Evolutionary conservation across 2,113 vertebrate genomes (phyloP).

Genomic region (Siphamia tubifer): DNA sequence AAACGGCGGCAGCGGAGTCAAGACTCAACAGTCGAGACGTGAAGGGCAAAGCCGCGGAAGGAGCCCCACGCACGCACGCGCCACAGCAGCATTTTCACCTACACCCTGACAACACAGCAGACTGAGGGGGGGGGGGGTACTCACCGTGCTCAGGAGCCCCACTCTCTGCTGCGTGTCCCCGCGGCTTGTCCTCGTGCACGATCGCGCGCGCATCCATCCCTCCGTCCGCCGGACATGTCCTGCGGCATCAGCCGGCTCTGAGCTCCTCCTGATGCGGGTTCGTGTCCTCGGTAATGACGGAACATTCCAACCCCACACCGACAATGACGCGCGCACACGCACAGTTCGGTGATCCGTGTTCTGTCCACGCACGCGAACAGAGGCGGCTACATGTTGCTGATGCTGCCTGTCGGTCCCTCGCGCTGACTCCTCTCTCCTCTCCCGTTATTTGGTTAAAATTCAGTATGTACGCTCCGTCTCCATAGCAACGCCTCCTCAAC

Average conservation of each 20-base stretch:
- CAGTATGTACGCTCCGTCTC: slow-evolving; percentile 83
- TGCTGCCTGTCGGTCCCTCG: slow-evolving; percentile 61
- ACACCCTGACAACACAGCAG: slow-evolving; percentile 11
- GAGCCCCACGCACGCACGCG: too few species aligned
- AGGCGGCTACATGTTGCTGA: slow-evolving; percentile 83
- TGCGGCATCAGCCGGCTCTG: slow-evolving; percentile 56
- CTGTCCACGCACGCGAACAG: too few species aligned
- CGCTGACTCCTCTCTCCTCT: slow-evolving; percentile 63
- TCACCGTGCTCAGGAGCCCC: slow-evolving; percentile 74
- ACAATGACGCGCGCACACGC: slow-evolving; percentile 27
- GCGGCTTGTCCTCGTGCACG: slow-evolving; percentile 54
- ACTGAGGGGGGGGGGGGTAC: too few species aligned
- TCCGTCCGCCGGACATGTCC: slow-evolving; percentile 72
- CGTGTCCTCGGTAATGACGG: slow-evolving; percentile 54
- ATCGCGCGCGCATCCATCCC: slow-evolving; percentile 67
- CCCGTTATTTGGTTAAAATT: slow-evolving; percentile 81
- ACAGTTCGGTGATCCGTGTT: too few species aligned
- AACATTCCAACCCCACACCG: slow-evolving; percentile 27
- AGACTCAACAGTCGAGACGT: slow-evolving; percentile 46
- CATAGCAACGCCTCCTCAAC: slow-evolving; percentile 77
- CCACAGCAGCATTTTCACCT: slow-evolving; percentile 64
- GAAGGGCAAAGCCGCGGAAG: slow-evolving; percentile 76
- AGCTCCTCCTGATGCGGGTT: too few species aligned
- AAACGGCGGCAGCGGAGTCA: too few species aligned
- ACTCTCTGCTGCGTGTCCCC: too few species aligned